phyloP scores from a whole-genome alignment of 2,113 vertebrate genomes.

The Excalfactoria chinensis region DNA sequence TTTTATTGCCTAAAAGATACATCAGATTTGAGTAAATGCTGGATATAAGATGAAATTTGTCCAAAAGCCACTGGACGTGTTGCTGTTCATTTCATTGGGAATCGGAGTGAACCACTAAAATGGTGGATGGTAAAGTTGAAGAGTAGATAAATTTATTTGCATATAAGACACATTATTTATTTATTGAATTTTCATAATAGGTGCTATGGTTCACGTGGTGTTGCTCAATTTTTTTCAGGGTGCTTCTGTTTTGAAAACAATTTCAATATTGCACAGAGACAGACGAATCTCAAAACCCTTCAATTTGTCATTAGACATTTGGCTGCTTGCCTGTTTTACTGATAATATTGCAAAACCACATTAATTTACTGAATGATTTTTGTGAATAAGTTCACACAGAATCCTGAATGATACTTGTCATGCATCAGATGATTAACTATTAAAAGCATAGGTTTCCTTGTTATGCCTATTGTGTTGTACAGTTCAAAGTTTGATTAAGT shows the following conservation, averaged over 20 bases:
- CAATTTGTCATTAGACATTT: slow-evolving; percentile 82
- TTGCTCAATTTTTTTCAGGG: slow-evolving; percentile 71
- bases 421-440: slow-evolving; percentile 75
- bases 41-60: background rate
- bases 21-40: slow-evolving; percentile 28
- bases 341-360: slow-evolving; percentile 81
- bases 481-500: slow-evolving; percentile 74
- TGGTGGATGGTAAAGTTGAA: slow-evolving; percentile 59
- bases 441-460: slow-evolving; percentile 77
- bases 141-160: slow-evolving; percentile 67
- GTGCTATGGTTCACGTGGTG: slow-evolving; percentile 60
- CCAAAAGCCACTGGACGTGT: background rate
- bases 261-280: slow-evolving; percentile 74
- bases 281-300: slow-evolving; percentile 80
- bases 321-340: slow-evolving; percentile 80
- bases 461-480: slow-evolving; percentile 71
- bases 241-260: slow-evolving; percentile 82
- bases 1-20: slow-evolving; percentile 35
- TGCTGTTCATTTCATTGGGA: background rate
- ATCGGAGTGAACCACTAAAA: slow-evolving; percentile 38
- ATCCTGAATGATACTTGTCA: slow-evolving; percentile 77
- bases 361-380: slow-evolving; percentile 81
- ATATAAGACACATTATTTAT: slow-evolving; percentile 76
- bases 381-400: slow-evolving; percentile 79
- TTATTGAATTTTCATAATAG: slow-evolving; percentile 78